These are phyloP conservation scores for Oegoconia quadripuncta DNA, from an alignment of 2,888 invertebrate genomes.

Conservation along the genomic window DNA sequence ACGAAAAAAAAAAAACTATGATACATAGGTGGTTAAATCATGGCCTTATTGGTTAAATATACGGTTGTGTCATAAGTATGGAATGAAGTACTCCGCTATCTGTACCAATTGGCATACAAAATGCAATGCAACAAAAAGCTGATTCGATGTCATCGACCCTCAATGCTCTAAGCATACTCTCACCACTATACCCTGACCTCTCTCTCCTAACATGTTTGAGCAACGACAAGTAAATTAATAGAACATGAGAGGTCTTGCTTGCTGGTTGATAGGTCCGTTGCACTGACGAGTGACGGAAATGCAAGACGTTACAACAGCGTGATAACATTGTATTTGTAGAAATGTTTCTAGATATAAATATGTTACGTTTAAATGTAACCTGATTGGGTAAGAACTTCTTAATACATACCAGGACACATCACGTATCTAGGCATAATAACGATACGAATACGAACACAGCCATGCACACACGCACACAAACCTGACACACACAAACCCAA, in stretches of 20 bases:
- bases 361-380: too few relatives aligned
- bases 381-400: too few relatives aligned
- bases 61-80: too few relatives aligned
- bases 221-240: constrained; percentile 5
- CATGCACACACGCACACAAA: too few relatives aligned
- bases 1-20: too few relatives aligned
- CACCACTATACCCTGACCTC: constrained; percentile 26
- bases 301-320: not conserved
- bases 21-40: too few relatives aligned
- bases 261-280: constrained; percentile 7
- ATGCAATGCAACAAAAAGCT: not conserved
- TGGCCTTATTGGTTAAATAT: too few relatives aligned
- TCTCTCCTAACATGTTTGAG: constrained; percentile 7
- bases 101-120: not conserved
- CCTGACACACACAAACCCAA: too few relatives aligned
- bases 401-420: too few relatives aligned
- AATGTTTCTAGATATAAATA: not conserved
- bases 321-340: not conserved
- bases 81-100: not conserved
- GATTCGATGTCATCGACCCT: constrained; percentile 36
- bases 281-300: constrained; percentile 7
- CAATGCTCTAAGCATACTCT: constrained; percentile 28
- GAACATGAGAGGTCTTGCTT: constrained; percentile 9
- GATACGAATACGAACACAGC: too few relatives aligned
- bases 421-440: too few relatives aligned